Evolutionary conservation across 1,140 invertebrate species (phyloP), one percentile per base, ranked within the genome.

Genomic region (Macrotrachela quadricornifera): DNA sequence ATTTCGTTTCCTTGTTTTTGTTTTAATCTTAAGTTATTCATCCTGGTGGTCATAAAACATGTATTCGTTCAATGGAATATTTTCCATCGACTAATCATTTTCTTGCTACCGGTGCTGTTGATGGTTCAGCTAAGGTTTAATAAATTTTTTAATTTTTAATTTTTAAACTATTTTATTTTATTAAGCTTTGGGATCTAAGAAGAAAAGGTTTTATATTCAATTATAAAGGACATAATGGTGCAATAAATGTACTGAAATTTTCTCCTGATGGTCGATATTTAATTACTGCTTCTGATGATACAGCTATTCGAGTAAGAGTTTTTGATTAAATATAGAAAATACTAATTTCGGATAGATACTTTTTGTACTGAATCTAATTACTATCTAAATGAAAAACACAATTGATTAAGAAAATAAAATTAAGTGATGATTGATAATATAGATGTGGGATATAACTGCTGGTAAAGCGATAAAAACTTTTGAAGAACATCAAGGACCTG

Each of bases 211-310:
- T 85, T 67, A 88, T 95, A 51, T 71, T 66, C 57, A 73, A 70
- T 56, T 73, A 73, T 59, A 71, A 70, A 63, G 86, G 86, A 46
- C 91, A 95, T 67, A 77, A 75, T 49, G 76, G 81, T 55, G 74
- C 75, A 41, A 84, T 96, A 0, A 92, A 91, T 63, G 83, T 82
- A 65, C 71, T 95, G 10, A 84, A 87, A 69, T 95, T 94, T 63
- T 91, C 85, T 67, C 91, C 91, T 15, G 88, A 96, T 76, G 90
- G 88, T 8, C 80, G 86, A 60, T 95, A 90, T 90, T 83, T 95
- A 54, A 88, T 86, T 9, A 91, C 87, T 53, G 87, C 83, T 50
- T 84, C 86, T 58, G 81, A 90, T 61, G 86, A 95, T 74, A 79
- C 80, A 59, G 63, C 71, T 43, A 75, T 83, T 14, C 82, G 81